Evolutionary conservation across 2,888 invertebrate species (phyloP).

Genomic region (Exocentrus adspersus): DNA sequence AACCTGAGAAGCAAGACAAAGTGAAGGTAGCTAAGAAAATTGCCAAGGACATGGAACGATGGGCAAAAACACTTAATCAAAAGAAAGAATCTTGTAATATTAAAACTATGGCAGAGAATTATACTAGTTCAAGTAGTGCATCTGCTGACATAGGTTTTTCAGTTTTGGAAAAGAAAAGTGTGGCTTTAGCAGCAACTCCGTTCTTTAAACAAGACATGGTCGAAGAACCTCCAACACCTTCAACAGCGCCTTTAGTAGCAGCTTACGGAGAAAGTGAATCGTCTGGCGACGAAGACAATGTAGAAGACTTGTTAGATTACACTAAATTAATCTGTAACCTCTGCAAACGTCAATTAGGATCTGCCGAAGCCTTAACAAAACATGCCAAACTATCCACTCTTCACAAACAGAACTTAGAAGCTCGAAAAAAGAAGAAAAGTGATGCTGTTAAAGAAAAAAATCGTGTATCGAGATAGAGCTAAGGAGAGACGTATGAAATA

Average conservation of each 20-base stretch:
- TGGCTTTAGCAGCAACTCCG: slow-evolving; percentile 26
- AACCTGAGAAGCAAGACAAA: slow-evolving; percentile 87
- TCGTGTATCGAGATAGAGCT: slow-evolving; percentile 91
- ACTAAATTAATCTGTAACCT: slow-evolving; percentile 90
- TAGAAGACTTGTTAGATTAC: slow-evolving; percentile 86
- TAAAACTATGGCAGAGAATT: slow-evolving; percentile 46
- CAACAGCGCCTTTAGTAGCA: slow-evolving; percentile 71
- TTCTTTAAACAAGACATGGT: slow-evolving; percentile 45
- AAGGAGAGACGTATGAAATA: slow-evolving; percentile 95
- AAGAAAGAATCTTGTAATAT: slow-evolving; percentile 79
- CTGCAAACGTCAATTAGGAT: slow-evolving; percentile 95
- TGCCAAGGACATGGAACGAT: slow-evolving; percentile 93
- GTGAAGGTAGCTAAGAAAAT: slow-evolving; percentile 98
- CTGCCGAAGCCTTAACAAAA: slow-evolving; percentile 85
- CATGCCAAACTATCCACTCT: slow-evolving; percentile 94
- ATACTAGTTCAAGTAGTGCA: slow-evolving; percentile 65
- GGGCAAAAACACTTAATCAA: slow-evolving; percentile 97
- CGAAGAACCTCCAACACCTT: slow-evolving; percentile 42
- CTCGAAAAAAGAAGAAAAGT: slow-evolving; percentile 52
- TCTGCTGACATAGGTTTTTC: slow-evolving; percentile 95
- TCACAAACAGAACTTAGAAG: slow-evolving; percentile 87
- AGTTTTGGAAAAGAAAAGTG: slow-evolving; percentile 82
- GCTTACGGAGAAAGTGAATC: slow-evolving; percentile 80
- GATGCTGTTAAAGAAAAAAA: slow-evolving; percentile 53
- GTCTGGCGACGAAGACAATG: slow-evolving; percentile 67